Evolutionary conservation across 2,797 vertebrate species (phyloP), one percentile per base, ranked within the genome.

Genomic region (Microcaecilia unicolor): DNA sequence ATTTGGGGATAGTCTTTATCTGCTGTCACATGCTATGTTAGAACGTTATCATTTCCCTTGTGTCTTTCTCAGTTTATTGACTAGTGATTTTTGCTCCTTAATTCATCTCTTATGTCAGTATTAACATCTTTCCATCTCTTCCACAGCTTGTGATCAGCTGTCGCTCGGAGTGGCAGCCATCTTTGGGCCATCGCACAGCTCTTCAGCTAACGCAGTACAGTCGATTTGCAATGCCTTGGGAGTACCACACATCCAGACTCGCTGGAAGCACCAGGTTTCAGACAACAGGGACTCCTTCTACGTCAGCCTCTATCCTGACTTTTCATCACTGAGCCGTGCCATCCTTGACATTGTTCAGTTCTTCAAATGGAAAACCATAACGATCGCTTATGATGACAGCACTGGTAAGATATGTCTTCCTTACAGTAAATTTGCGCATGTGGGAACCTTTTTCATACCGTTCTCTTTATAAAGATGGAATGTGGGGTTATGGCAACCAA

Each of bases 351-450:
- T 98, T 77, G 95, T 98, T 34, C 92, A 98, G 66, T 98, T 98
- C 78, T 98, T 97, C 85, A 97, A 94, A 76, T 98, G 95, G 95
- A 97, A 95, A 84, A 98, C 93, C 1, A 92, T 98, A 48, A 98
- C 95, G 0, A 90, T 98, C 56, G 95, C 97, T 34, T 98, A 98
- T 11, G 95, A 98, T 50, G 95, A 98, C 84, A 98, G 93, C 78
- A 97, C 93, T 31, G 95, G 95, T 98, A 83, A 81, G 79, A 74
- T 66, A 14, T 13, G 17, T 15, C 48, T 29, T 16, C 19, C 25
- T n/a, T n/a, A n/a, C n/a, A n/a, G n/a, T n/a, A n/a, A n/a, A n/a
- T n/a, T n/a, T n/a, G n/a, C n/a, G n/a, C n/a, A n/a, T n/a, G n/a
- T n/a, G n/a, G n/a, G n/a, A n/a, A n/a, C n/a, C n/a, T n/a, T n/a